A percentile compares a stretch with the other conserved stretches of the same genome.
These are phyloP conservation scores for Cuculus canorus DNA, from an alignment of 2,797 vertebrate species.

Conservation along the genomic window DNA sequence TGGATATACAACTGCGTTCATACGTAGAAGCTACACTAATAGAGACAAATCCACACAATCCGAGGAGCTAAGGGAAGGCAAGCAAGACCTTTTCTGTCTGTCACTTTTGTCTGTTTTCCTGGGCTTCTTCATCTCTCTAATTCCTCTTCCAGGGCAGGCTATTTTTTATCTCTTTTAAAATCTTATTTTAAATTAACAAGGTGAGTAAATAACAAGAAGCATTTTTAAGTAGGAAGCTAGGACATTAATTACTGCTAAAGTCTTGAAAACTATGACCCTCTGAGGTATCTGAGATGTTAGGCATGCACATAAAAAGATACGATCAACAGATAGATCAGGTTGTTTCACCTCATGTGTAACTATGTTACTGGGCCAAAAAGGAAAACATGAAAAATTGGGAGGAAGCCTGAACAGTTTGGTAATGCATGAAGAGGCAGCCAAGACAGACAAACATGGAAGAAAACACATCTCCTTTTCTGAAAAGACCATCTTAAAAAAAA, in stretches of 20 bases:
- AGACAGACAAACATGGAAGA: background rate
- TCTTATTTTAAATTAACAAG: background rate
- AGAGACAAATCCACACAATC: background rate
- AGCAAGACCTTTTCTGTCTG: background rate
- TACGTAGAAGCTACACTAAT: background rate
- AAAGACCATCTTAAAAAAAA: background rate
- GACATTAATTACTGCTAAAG: background rate
- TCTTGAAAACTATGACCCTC: background rate
- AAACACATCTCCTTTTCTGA: constrained; percentile 18
- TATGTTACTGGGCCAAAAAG: background rate
- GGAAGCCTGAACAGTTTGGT: background rate
- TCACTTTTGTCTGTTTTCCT: background rate
- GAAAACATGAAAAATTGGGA: background rate
- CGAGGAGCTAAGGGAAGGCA: background rate
- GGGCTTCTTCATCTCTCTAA: background rate
- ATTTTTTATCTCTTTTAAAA: background rate
- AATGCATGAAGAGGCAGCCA: background rate
- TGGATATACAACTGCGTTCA: accelerated
- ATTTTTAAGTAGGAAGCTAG: background rate
- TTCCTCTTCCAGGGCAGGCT: background rate
- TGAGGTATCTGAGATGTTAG: background rate
- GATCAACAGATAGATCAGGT: background rate
- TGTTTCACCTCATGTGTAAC: background rate
- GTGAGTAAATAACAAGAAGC: background rate
- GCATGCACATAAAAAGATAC: background rate